A percentile compares a stretch with the other conserved stretches of the same genome.
These are phyloP conservation scores for Cyphomyrus discorhynchus DNA, from an alignment of 2,113 vertebrate genomes.

Conservation along the genomic window DNA sequence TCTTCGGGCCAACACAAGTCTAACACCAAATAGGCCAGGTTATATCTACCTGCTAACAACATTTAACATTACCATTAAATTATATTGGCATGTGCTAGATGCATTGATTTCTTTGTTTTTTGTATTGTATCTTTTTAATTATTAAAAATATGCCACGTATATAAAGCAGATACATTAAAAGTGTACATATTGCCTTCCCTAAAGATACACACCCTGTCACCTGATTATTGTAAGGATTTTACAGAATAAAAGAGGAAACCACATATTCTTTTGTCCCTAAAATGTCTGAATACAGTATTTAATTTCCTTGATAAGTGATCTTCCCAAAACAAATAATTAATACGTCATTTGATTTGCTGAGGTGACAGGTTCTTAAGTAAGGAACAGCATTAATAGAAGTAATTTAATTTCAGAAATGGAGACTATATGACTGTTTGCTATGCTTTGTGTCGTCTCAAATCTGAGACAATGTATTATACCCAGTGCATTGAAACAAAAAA, in stretches of 20 bases:
- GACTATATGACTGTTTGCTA: constrained; percentile 41
- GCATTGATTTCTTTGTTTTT: background rate
- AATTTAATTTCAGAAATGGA: constrained; percentile 55
- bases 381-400: constrained; percentile 47
- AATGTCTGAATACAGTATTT: constrained; percentile 45
- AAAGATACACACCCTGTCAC: background rate
- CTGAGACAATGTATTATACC: constrained; percentile 17
- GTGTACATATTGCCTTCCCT: background rate
- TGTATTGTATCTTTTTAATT: background rate
- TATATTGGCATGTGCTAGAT: background rate
- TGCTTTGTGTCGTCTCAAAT: constrained; percentile 41
- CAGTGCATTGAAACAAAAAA: constrained; percentile 41
- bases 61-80: background rate
- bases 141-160: background rate
- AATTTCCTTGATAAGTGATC: constrained; percentile 56
- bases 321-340: constrained; percentile 52
- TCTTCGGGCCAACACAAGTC: background rate
- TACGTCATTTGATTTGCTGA: constrained; percentile 55
- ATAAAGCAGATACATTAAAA: background rate
- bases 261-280: constrained; percentile 44
- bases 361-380: constrained; percentile 39
- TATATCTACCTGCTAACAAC: background rate
- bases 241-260: constrained; percentile 34
- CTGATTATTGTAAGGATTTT: background rate
- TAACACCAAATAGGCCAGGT: background rate